Evolutionary conservation across 2,888 invertebrate genomes (phyloP), one percentile per base, ranked within the genome.

Genomic region (Acanthosepion lycidas): DNA sequence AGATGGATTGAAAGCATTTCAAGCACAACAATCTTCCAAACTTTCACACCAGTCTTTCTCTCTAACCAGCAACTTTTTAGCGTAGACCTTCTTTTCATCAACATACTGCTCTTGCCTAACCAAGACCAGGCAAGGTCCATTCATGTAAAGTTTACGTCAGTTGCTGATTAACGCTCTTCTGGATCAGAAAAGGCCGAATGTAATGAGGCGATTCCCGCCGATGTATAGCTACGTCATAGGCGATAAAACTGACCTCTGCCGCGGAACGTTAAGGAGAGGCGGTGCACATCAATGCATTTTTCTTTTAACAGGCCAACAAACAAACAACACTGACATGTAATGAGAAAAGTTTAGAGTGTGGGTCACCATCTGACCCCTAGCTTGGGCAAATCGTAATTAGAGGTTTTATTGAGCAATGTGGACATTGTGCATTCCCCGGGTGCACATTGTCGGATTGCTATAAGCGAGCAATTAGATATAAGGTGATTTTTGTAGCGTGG

Each of bases 311-410:
- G 12, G n/a, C 78, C 12, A n/a, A 78, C n/a, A 78, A n/a, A 78
- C n/a, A 78, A 78, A n/a, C n/a, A 33, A 78, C 78, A n/a, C 78
- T n/a, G 78, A 78, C 78, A 78, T 78, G 78, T 78, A 78, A 78
- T 78, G n/a, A 78, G n/a, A n/a, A 78, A 78, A 33, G n/a, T 78
- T 78, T 78, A 78, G n/a, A 78, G n/a, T 78, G 78, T 78, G n/a
- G 78, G 78, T 78, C 78, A 78, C 15, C n/a, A n/a, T 15, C n/a
- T 78, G n/a, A 78, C n/a, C 78, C 33, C 78, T 15, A 33, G 78
- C 9, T 78, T 78, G 15, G 78, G n/a, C 15, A 12, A 33, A 78
- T 78, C 78, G 78, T 78, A 78, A 78, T 78, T 33, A 78, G 78
- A 15, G 78, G 78, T 33, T 78, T 78, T n/a, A 78, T 78, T 78